Evolutionary conservation across 2,888 invertebrate genomes (phyloP).

Genomic region (Drosophila fungiperda): DNA sequence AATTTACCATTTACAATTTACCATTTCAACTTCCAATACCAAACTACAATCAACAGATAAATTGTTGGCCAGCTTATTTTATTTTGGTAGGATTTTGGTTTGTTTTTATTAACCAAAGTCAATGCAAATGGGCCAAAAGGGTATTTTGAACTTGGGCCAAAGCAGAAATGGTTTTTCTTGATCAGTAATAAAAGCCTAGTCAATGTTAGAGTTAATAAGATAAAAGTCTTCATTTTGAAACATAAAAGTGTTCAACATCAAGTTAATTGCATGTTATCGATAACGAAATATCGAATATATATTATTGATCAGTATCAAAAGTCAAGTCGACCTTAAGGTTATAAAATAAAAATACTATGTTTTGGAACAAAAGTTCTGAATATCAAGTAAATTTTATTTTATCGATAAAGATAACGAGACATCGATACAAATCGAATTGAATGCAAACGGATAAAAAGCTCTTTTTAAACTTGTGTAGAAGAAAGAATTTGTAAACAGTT

Average conservation of each 20-base stretch:
- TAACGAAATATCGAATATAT: background rate
- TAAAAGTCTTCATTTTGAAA: background rate
- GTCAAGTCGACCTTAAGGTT: background rate
- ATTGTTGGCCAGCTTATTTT: conserved; percentile 8
- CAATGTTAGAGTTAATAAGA: background rate
- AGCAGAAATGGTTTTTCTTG: background rate
- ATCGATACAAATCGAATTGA: background rate
- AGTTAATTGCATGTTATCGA: background rate
- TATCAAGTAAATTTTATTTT: background rate
- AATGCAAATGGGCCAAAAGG: background rate
- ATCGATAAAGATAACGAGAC: background rate
- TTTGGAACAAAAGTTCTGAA: rapidly evolving
- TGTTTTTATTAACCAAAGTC: background rate
- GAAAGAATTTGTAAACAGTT: too few species aligned
- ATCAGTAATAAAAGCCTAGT: background rate
- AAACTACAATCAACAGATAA: conserved; percentile 26
- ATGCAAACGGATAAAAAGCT: too few species aligned
- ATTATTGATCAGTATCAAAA: background rate
- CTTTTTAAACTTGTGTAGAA: too few species aligned
- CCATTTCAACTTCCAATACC: background rate
- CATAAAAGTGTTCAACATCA: rapidly evolving
- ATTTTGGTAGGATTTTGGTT: background rate
- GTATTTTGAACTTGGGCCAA: background rate
- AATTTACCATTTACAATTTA: conserved; percentile 6
- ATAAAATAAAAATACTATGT: rapidly evolving